These are phyloP conservation scores for Phacellophora camtschatica DNA, from an alignment of 30 jellyfish, hydroid and myxozoan genomes.

Conservation along the genomic window DNA sequence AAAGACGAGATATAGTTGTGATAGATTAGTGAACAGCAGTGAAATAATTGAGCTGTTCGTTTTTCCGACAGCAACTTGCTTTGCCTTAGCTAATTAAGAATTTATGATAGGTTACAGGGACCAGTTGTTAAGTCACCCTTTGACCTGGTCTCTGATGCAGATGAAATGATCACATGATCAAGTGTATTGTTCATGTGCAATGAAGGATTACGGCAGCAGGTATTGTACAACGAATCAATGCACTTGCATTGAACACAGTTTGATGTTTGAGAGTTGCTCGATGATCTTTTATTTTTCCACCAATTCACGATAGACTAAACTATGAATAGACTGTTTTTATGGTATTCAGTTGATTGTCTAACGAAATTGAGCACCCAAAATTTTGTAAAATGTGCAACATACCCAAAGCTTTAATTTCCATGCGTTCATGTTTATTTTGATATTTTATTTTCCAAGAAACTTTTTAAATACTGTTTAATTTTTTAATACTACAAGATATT, in stretches of 20 bases:
- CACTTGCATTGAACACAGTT: neutral
- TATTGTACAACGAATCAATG: neutral
- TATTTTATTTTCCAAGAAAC: no score
- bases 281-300: neutral
- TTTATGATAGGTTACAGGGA: slow-evolving; percentile 41
- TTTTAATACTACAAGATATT: no score
- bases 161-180: slow-evolving; percentile 20
- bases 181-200: neutral
- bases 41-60: slow-evolving; percentile 5
- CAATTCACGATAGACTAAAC: no score
- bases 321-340: no score
- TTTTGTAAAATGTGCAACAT: no score
- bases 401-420: no score
- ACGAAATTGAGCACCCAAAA: no score
- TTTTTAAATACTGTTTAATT: no score
- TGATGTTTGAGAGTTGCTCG: neutral
- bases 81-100: slow-evolving; percentile 13
- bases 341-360: no score
- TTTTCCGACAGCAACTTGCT: slow-evolving; percentile 22
- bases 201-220: neutral
- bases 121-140: slow-evolving; percentile 38
- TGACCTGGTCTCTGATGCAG: slow-evolving; percentile 17
- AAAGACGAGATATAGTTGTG: slow-evolving; percentile 12
- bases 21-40: neutral
- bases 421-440: no score